Conservation (phyloP, 2,797 vertebrate genomes). For the Choloepus didactylus region DNA sequence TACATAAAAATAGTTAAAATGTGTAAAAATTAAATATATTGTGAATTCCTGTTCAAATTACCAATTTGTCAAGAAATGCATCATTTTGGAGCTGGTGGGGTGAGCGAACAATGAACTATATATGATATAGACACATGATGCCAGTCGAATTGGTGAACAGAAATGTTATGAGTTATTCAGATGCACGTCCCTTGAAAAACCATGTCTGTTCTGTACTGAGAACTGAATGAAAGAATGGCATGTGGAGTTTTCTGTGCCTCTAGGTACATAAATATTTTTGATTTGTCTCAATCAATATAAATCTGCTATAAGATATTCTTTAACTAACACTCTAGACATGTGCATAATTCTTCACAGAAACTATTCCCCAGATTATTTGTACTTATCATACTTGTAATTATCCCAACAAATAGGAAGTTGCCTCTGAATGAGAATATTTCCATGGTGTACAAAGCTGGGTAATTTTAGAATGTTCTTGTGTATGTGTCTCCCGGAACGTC, state of each 20-base stretch:
- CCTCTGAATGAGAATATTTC: slow-evolving; percentile 65
- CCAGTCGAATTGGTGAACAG: background rate
- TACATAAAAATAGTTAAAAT: background rate
- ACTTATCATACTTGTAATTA: slow-evolving; percentile 70
- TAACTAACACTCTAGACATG: background rate
- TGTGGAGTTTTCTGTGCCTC: background rate
- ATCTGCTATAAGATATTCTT: slow-evolving; percentile 33
- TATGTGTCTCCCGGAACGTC: background rate
- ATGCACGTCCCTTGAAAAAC: background rate
- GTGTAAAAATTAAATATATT: background rate
- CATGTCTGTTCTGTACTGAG: background rate
- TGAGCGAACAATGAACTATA: background rate
- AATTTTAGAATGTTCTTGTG: slow-evolving; percentile 68
- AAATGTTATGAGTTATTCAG: background rate
- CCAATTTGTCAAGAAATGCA: background rate
- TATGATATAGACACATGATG: background rate
- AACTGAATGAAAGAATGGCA: background rate
- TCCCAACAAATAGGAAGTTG: background rate
- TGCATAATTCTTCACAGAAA: slow-evolving; percentile 55
- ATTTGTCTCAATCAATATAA: slow-evolving; percentile 7
- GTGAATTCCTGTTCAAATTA: background rate
- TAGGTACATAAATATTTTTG: background rate
- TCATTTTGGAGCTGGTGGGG: background rate
- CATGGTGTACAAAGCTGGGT: slow-evolving; percentile 63
- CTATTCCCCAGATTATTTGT: slow-evolving; percentile 67